Percentiles rank a stretch among this genome's conserved stretches.
phyloP scores from a whole-genome alignment of 1,140 invertebrate genomes.

The Atta colombica region DNA sequence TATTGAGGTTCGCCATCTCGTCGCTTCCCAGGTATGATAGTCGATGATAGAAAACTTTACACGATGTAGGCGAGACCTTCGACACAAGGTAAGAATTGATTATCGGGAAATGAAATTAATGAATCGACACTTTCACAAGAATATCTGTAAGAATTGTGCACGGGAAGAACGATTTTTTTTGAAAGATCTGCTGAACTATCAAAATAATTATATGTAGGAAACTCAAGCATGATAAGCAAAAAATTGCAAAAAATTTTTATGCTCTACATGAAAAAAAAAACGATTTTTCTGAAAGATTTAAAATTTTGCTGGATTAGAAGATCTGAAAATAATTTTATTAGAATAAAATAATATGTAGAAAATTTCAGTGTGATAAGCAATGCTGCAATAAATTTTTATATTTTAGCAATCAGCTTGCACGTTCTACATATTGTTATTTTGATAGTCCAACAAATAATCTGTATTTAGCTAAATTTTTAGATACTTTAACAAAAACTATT shows the following conservation, averaged over 20 bases:
- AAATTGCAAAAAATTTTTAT: no score
- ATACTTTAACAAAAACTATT: no score
- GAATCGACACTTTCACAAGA: not conserved
- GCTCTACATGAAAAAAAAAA: no score
- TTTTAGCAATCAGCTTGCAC: not conserved
- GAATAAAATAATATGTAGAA: not conserved
- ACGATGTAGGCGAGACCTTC: not conserved
- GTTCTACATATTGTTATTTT: not conserved
- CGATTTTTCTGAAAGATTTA: no score
- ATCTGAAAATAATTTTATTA: no score
- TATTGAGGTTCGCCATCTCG: conserved; percentile 25
- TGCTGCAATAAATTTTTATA: not conserved
- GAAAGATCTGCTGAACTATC: not conserved
- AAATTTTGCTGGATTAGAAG: no score
- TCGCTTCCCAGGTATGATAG: not conserved
- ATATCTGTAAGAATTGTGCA: not conserved
- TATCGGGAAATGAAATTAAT: not conserved
- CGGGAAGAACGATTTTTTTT: no score
- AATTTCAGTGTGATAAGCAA: not conserved
- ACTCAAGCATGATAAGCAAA: no score
- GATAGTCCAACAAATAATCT: no score
- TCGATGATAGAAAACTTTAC: not conserved
- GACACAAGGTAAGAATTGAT: not conserved
- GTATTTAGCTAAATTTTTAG: no score
- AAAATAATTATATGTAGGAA: no score